Percentiles rank a stretch among this genome's conserved stretches.
phyloP scores from a whole-genome alignment of 2,888 invertebrate genomes.

The Hybos culiciformis region DNA sequence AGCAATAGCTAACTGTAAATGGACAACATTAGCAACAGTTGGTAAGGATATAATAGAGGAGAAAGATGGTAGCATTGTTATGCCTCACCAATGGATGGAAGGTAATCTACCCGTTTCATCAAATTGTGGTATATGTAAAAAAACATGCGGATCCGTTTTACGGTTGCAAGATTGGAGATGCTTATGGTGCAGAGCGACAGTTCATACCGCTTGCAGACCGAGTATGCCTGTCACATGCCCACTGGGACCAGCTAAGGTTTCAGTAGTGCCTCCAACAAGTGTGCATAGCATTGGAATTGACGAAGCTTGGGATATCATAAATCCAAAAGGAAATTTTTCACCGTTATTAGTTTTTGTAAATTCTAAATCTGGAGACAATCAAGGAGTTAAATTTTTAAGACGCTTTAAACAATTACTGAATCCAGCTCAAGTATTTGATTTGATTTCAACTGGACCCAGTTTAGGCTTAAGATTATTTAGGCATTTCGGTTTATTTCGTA shows the following conservation, averaged over 20 bases:
- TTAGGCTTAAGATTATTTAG: slow-evolving; percentile 75
- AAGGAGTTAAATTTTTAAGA: slow-evolving; percentile 88
- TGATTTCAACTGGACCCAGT: slow-evolving; percentile 79
- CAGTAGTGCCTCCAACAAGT: slow-evolving; percentile 87
- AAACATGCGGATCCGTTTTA: slow-evolving; percentile 91
- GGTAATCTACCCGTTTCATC: slow-evolving; percentile 92
- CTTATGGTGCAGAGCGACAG: slow-evolving; percentile 86
- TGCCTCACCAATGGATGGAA: slow-evolving; percentile 98
- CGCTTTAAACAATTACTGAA: slow-evolving; percentile 90
- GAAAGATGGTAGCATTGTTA: slow-evolving; percentile 75
- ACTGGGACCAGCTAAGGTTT: slow-evolving; percentile 76
- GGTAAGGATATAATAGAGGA: slow-evolving; percentile 93
- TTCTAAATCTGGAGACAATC: slow-evolving; percentile 96
- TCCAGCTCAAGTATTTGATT: slow-evolving; percentile 95
- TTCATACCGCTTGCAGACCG: slow-evolving; percentile 84
- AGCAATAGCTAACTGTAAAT: slow-evolving; percentile 90
- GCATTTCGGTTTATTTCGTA: slow-evolving; percentile 90
- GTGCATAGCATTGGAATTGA: slow-evolving; percentile 81
- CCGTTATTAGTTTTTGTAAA: slow-evolving; percentile 95
- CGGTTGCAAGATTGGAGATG: slow-evolving; percentile 93
- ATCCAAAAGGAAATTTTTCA: slow-evolving; percentile 42
- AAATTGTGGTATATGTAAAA: slow-evolving; percentile 85
- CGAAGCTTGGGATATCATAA: slow-evolving; percentile 81
- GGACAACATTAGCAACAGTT: slow-evolving; percentile 90
- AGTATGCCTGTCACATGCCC: slow-evolving; percentile 65